Percentiles rank a stretch among this genome's conserved stretches.
Conservation (phyloP, 1,140 invertebrate genomes). For the Scaptomyza graminum region DNA sequence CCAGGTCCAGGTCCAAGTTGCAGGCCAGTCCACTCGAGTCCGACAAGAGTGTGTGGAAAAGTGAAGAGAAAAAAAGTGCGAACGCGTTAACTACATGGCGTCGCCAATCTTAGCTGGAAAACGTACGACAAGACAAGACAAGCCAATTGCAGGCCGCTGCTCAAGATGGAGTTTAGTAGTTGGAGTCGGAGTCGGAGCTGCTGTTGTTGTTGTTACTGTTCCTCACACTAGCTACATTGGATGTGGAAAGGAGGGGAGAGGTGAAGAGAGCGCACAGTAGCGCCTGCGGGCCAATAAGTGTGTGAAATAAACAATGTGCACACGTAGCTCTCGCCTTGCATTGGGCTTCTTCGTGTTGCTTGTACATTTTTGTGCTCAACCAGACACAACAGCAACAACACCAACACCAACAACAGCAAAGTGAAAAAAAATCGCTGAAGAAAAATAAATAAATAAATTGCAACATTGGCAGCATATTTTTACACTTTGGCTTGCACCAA, state of each 20-base stretch:
- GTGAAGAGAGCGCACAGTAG: slow-evolving; percentile 61
- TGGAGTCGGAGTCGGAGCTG: slow-evolving; percentile 9
- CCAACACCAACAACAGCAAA: slow-evolving; percentile 12
- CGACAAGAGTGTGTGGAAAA: not conserved
- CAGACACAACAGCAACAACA: slow-evolving; percentile 48
- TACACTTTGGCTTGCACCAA: slow-evolving; percentile 72
- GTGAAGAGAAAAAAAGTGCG: slow-evolving; percentile 72
- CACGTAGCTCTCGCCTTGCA: slow-evolving; percentile 49
- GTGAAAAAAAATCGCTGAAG: slow-evolving; percentile 44
- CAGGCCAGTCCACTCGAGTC: not conserved
- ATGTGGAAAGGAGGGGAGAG: slow-evolving; percentile 3
- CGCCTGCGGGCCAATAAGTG: slow-evolving; percentile 79
- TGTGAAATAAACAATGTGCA: slow-evolving; percentile 82
- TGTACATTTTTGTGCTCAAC: slow-evolving; percentile 75
- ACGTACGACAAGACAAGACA: slow-evolving; percentile 80
- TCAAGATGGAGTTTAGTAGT: slow-evolving; percentile 31
- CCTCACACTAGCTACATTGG: not conserved
- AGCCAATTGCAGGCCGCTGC: slow-evolving; percentile 68
- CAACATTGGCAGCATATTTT: slow-evolving; percentile 82
- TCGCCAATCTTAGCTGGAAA: slow-evolving; percentile 80
- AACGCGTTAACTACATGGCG: slow-evolving; percentile 81
- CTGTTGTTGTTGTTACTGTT: not conserved
- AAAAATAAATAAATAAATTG: slow-evolving; percentile 83
- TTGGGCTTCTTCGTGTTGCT: slow-evolving; percentile 53
- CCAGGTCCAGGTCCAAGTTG: slow-evolving; percentile 12